phyloP scores from a whole-genome alignment of 1,140 invertebrate species.

The Drosophila tsacasi region DNA sequence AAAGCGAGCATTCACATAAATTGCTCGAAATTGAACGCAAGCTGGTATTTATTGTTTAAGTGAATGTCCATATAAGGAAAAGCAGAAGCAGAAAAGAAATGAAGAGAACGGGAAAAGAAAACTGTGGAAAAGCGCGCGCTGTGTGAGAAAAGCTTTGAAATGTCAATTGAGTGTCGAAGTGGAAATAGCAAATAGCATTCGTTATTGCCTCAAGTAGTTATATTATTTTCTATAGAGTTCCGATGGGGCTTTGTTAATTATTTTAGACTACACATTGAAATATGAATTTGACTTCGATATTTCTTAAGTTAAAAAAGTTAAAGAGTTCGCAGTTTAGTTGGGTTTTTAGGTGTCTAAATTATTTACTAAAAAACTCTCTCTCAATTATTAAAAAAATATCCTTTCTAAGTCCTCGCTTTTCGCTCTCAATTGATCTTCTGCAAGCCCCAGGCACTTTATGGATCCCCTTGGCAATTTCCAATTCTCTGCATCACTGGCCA shows the following conservation, averaged over 20 bases:
- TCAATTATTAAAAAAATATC: neutral
- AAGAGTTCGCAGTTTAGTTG: no score
- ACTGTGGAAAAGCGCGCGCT: slow-evolving; percentile 1
- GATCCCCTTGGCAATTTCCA: slow-evolving; percentile 51
- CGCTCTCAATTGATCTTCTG: neutral
- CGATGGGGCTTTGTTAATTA: no score
- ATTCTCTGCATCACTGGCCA: slow-evolving; percentile 56
- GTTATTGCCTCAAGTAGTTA: slow-evolving; percentile 8
- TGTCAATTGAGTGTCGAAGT: slow-evolving; percentile 30
- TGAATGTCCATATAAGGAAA: slow-evolving; percentile 25
- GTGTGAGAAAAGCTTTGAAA: slow-evolving; percentile 4
- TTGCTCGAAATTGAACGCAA: slow-evolving; percentile 35
- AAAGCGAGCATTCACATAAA: slow-evolving; percentile 22
- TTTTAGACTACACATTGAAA: no score
- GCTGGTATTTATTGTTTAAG: slow-evolving; percentile 36
- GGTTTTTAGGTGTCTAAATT: neutral
- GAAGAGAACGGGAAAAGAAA: neutral
- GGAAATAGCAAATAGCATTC: slow-evolving; percentile 16
- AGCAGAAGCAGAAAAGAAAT: neutral
- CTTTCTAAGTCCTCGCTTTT: neutral
- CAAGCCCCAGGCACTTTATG: neutral
- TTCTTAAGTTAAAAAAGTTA: neutral
- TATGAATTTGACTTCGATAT: no score
- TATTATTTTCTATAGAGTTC: neutral
- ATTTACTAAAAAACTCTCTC: neutral